Conservation (phyloP, 2,888 invertebrate species). For the Amiota communis region DNA sequence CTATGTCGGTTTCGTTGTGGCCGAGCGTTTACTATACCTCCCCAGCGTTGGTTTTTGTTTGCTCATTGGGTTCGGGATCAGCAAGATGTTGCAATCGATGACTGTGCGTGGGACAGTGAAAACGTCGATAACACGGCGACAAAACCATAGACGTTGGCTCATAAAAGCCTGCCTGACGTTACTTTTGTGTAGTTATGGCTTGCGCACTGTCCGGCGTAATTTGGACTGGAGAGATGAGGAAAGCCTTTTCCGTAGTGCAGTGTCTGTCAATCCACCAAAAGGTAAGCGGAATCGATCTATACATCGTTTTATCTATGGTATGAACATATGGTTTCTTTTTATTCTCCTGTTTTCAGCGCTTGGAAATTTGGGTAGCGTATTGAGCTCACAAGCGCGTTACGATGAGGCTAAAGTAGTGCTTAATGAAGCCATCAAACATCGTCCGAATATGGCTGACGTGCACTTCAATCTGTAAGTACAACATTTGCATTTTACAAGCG, state of each 20-base stretch:
- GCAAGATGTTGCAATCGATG: slow-evolving; percentile 65
- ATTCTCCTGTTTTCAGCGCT: slow-evolving; percentile 79
- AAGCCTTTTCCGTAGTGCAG: slow-evolving; percentile 90
- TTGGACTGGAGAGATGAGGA: slow-evolving; percentile 95
- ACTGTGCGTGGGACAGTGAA: slow-evolving; percentile 48
- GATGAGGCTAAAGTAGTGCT: slow-evolving; percentile 94
- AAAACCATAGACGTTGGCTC: slow-evolving; percentile 56
- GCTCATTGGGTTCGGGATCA: slow-evolving; percentile 84
- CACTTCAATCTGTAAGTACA: slow-evolving; percentile 97
- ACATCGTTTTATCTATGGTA: not conserved
- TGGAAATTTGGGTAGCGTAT: slow-evolving; percentile 96
- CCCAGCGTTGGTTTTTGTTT: slow-evolving; percentile 97
- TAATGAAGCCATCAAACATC: slow-evolving; percentile 88
- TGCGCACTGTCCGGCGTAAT: slow-evolving; percentile 87
- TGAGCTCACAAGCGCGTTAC: slow-evolving; percentile 89
- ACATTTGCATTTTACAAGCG: no score
- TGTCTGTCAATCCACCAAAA: slow-evolving; percentile 97
- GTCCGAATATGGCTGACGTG: slow-evolving; percentile 98
- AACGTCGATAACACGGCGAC: slow-evolving; percentile 66
- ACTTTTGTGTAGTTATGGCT: slow-evolving; percentile 81
- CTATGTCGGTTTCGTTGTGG: slow-evolving; percentile 98
- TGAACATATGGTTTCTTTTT: slow-evolving; percentile 7
- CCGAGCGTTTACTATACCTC: slow-evolving; percentile 95
- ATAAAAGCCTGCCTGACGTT: slow-evolving; percentile 73
- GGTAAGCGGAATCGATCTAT: slow-evolving; percentile 75